A percentile compares a stretch with the other conserved stretches of the same genome.
These are phyloP conservation scores for Thereva unica DNA, from an alignment of 2,888 invertebrate genomes.

Conservation along the genomic window DNA sequence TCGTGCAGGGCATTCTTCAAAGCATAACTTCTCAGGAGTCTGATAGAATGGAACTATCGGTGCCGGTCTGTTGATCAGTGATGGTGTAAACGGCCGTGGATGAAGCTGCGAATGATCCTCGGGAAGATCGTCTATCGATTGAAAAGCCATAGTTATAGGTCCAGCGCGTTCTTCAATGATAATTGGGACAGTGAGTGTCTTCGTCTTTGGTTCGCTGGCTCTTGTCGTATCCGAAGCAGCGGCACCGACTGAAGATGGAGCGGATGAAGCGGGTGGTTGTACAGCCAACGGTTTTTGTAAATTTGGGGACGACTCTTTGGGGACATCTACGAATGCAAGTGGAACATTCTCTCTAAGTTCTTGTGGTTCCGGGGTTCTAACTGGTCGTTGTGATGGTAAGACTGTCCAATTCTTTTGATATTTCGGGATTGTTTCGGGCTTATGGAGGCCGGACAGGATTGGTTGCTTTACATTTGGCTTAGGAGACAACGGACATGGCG, in stretches of 20 bases:
- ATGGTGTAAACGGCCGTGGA: slow-evolving; percentile 68
- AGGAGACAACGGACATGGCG: slow-evolving; percentile 54
- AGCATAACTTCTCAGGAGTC: slow-evolving; percentile 67
- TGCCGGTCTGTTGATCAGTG: slow-evolving; percentile 71
- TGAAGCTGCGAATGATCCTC: slow-evolving; percentile 52
- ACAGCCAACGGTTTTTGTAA: slow-evolving; percentile 49
- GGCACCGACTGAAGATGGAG: slow-evolving; percentile 39
- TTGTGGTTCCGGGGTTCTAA: slow-evolving; percentile 63
- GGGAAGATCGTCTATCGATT: slow-evolving; percentile 66
- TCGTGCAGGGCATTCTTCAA: slow-evolving; percentile 67
- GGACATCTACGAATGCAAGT: slow-evolving; percentile 56
- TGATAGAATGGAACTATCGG: slow-evolving; percentile 79
- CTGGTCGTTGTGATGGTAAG: slow-evolving; percentile 63
- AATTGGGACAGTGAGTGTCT: slow-evolving; percentile 47
- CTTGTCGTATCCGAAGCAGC: slow-evolving; percentile 43
- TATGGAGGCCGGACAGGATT: slow-evolving; percentile 63
- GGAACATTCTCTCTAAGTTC: slow-evolving; percentile 60
- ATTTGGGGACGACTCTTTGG: slow-evolving; percentile 45
- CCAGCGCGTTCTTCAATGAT: slow-evolving; percentile 59
- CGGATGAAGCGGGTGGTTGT: slow-evolving; percentile 32
- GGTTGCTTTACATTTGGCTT: slow-evolving; percentile 49
- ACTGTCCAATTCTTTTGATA: slow-evolving; percentile 69
- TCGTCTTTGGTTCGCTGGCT: slow-evolving; percentile 40
- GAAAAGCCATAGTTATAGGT: slow-evolving; percentile 67
- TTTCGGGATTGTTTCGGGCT: slow-evolving; percentile 66